Evolutionary conservation across 2,113 vertebrate species (phyloP), one percentile per base, ranked within the genome.

Genomic region (Mystacornis crossleyi): DNA sequence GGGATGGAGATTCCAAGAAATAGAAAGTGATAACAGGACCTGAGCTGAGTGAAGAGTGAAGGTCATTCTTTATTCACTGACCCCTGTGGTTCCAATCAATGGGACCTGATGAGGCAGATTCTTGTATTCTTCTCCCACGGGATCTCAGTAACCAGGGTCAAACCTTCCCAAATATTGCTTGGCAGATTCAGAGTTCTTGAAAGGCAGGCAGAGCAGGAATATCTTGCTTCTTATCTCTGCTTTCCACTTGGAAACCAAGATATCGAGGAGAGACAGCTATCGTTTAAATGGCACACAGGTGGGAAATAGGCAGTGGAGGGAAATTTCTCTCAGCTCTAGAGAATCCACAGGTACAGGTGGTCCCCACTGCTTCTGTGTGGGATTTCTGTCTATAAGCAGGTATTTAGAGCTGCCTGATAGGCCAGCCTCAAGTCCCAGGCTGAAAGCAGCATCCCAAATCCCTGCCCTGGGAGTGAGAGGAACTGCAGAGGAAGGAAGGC

Each of bases 241-340:
- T 53, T 93, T 58, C 81, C 62, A 18, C 62, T 40, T 72, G 80
- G 82, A 87, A 86, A 81, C 47, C 51, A 48, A 71, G 54, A 7
- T 45, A 21, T 7, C 42, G 55, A 73, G 10, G 48, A 23, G 38
- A 18, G 18, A 28, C 18, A 10, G 28, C 33, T 16, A 33, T 80
- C 51, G 78, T 60, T 94, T 86, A 66, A 77, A 62, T 16, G 51
- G 64, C 54, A 72, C 34, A 40, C 62, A 50, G 89, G 83, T 85
- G 33, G n/a, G n/a, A n/a, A n/a, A n/a, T n/a, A n/a, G n/a, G 48
- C 73, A 53, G 47, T 19, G 60, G 55, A 92, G 67, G 45, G n/a
- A 57, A 57, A 42, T n/a, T 28, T 60, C 51, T 60, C 58, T 26
- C 43, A 74, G 90, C 79, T 78, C 81, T 19, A n/a, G 42, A 38